Evolutionary conservation across 2,888 invertebrate genomes (phyloP).

Genomic region (Folsomia manolachei): DNA sequence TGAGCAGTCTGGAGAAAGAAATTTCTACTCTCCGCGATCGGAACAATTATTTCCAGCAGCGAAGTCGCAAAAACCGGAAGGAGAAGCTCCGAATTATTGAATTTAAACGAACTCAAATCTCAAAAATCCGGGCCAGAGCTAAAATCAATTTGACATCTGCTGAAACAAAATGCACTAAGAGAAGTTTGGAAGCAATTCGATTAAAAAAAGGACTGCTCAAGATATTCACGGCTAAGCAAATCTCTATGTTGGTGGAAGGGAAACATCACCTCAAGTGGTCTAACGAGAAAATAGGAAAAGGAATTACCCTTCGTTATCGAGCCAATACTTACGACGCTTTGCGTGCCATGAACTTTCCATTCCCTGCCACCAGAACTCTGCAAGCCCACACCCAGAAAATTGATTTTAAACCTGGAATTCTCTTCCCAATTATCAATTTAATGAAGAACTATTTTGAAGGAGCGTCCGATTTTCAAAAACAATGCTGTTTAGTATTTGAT

Average conservation of each 20-base stretch:
- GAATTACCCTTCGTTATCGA: slow-evolving; percentile 4
- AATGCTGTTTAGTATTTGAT: slow-evolving; percentile 26
- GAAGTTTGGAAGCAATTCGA: not conserved
- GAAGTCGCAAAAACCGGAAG: too few species aligned
- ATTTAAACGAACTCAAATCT: too few species aligned
- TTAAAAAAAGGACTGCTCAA: not conserved
- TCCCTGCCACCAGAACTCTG: slow-evolving; percentile 19
- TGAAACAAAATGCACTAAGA: not conserved
- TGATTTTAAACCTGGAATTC: slow-evolving; percentile 15
- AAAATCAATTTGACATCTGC: too few species aligned
- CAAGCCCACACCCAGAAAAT: slow-evolving; percentile 18
- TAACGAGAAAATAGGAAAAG: slow-evolving; percentile 11
- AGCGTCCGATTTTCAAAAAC: not conserved
- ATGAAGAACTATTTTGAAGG: slow-evolving; percentile 9
- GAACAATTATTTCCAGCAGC: too few species aligned
- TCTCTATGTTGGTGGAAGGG: not conserved
- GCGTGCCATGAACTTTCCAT: slow-evolving; percentile 3
- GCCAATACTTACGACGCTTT: not conserved
- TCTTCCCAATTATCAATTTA: not conserved
- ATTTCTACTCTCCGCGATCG: too few species aligned
- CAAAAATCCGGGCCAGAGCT: too few species aligned
- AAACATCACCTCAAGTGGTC: not conserved
- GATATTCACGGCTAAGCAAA: not conserved
- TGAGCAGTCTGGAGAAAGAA: too few species aligned
- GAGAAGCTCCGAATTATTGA: too few species aligned